A percentile compares a stretch with the other conserved stretches of the same genome.
Conservation (phyloP, 2,113 vertebrate genomes). For the Leptodactylus fuscus region DNA sequence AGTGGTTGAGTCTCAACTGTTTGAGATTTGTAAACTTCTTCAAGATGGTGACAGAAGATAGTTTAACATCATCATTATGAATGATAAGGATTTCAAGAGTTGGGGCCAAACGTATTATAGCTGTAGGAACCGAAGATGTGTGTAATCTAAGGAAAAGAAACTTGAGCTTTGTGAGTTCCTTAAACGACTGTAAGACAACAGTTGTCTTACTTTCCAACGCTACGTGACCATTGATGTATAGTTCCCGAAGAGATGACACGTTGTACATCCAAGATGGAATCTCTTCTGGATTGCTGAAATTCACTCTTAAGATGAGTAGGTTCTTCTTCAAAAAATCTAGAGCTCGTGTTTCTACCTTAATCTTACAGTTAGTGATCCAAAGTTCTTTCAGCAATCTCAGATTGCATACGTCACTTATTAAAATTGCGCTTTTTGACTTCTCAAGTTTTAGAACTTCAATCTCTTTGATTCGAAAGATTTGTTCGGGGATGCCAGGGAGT, state of each 20-base stretch:
- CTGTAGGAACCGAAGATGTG: conserved; percentile 70
- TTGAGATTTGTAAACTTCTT: conserved; percentile 68
- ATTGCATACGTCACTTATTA: conserved; percentile 71
- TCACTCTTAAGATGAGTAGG: conserved; percentile 70
- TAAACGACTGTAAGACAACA: conserved; percentile 72
- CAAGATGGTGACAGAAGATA: conserved; percentile 72
- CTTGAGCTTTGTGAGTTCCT: conserved; percentile 72
- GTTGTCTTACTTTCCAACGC: conserved; percentile 69
- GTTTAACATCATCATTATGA: conserved; percentile 71
- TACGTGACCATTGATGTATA: conserved; percentile 73
- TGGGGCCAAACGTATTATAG: conserved; percentile 70
- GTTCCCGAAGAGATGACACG: conserved; percentile 72
- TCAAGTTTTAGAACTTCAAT: conserved; percentile 77
- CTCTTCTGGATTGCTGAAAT: conserved; percentile 71
- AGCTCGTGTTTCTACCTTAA: conserved; percentile 70
- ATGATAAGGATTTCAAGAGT: conserved; percentile 71
- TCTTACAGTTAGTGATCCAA: conserved; percentile 74
- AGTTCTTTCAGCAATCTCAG: conserved; percentile 75
- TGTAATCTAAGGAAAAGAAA: conserved; percentile 68
- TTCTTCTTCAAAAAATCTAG: conserved; percentile 72
- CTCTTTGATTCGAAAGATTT: conserved; percentile 72
- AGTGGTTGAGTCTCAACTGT: conserved; percentile 74
- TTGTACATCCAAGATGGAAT: conserved; percentile 75
- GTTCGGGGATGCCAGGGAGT: conserved; percentile 73
- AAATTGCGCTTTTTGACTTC: conserved; percentile 71